phyloP scores from a whole-genome alignment of 1,140 invertebrate genomes.

The Cardiocondyla obscurior region DNA sequence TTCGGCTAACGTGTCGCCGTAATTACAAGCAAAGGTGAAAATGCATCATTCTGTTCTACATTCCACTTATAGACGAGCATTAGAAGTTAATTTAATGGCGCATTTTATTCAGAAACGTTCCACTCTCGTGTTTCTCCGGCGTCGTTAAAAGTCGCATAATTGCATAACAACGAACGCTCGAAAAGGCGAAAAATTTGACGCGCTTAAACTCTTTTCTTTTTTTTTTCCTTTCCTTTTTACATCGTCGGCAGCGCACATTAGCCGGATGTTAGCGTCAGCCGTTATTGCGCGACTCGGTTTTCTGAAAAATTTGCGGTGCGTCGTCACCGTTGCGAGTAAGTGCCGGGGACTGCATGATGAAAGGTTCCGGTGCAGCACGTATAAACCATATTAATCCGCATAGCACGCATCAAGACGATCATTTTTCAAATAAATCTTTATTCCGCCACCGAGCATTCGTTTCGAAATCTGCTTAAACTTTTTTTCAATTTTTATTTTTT shows the following conservation, averaged over 20 bases:
- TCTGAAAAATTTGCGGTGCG: constrained; percentile 39
- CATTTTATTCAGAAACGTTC: constrained; percentile 39
- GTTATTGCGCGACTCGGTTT: constrained; percentile 19
- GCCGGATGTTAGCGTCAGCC: constrained; percentile 1
- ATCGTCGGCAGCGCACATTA: not conserved
- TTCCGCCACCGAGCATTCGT: not conserved
- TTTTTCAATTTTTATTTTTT: not conserved
- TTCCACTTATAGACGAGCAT: constrained; percentile 27
- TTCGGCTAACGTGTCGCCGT: not conserved
- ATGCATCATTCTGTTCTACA: not conserved
- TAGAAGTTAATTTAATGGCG: constrained; percentile 50
- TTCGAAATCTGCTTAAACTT: not conserved
- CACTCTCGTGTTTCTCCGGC: not conserved
- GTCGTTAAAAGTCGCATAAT: constrained; percentile 1
- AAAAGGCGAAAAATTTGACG: constrained; percentile 1
- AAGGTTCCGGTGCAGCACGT: constrained; percentile 5
- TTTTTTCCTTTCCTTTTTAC: constrained; percentile 8
- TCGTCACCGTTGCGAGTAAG: not conserved
- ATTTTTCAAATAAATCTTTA: constrained; percentile 8
- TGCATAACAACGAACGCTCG: not conserved
- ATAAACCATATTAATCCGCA: constrained; percentile 27
- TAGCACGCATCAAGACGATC: constrained; percentile 2
- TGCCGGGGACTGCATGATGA: not conserved
- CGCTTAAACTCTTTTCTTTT: not conserved
- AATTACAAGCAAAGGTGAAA: constrained; percentile 43